Percentiles rank a stretch among this genome's conserved stretches.
Conservation (phyloP, 2,113 vertebrate genomes). For the Ptychochromis oligacanthus region DNA sequence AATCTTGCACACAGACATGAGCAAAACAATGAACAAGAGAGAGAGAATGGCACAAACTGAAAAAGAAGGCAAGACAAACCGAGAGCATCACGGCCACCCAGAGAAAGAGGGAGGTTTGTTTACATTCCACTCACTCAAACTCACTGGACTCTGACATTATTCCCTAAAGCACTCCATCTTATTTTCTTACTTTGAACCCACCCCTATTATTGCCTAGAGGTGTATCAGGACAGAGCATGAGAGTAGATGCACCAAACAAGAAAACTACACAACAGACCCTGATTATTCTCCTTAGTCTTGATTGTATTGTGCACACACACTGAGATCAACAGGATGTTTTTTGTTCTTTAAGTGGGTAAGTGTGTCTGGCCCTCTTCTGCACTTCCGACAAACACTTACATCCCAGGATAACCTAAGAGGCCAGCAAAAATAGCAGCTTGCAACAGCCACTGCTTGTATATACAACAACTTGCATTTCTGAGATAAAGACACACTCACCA, state of each 20-base stretch:
- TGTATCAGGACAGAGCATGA: conserved; percentile 15
- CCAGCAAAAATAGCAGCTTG: conserved; percentile 25
- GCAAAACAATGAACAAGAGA: neutral
- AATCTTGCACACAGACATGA: neutral
- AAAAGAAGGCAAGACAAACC: neutral
- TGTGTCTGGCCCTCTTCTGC: conserved; percentile 42
- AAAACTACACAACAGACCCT: neutral
- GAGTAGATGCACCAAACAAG: conserved; percentile 23
- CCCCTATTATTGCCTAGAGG: neutral
- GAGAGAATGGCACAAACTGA: neutral
- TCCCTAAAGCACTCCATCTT: conserved; percentile 35
- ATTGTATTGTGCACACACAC: conserved; percentile 3
- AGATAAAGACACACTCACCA: conserved; percentile 16
- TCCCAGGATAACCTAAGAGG: conserved; percentile 28
- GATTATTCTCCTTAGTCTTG: conserved; percentile 18
- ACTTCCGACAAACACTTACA: conserved; percentile 44
- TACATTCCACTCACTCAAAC: conserved; percentile 65
- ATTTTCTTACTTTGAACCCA: conserved; percentile 8
- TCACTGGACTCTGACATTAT: conserved; percentile 35
- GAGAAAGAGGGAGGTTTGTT: conserved; percentile 43
- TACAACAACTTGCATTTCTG: conserved; percentile 11
- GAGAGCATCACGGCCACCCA: conserved; percentile 39
- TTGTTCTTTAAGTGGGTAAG: conserved; percentile 39
- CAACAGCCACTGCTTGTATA: neutral
- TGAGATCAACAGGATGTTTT: conserved; percentile 59